These are phyloP conservation scores for Alitta virens DNA, from an alignment of 2,888 invertebrate species.

Conservation along the genomic window DNA sequence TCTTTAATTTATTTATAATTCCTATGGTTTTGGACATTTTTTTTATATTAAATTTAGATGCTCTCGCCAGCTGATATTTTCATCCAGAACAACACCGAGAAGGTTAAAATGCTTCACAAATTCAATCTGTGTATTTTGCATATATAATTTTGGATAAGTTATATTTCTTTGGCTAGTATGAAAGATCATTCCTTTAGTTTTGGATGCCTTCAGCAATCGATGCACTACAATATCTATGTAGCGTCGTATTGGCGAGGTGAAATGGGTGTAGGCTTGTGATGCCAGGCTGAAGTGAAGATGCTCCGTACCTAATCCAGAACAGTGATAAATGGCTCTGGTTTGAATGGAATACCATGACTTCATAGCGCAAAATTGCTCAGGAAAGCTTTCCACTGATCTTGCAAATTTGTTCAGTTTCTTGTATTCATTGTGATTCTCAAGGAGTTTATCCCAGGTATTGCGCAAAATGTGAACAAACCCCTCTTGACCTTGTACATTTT, in stretches of 20 bases:
- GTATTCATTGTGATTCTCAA: background rate
- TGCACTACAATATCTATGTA: constrained; percentile 87
- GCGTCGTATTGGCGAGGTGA: constrained; percentile 86
- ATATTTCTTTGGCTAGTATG: background rate
- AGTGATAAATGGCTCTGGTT: constrained; percentile 47
- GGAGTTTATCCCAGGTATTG: background rate
- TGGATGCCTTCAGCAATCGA: constrained; percentile 66
- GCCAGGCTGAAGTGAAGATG: constrained; percentile 77
- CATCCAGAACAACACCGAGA: no score
- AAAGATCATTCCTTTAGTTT: no score
- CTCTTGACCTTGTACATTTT: background rate
- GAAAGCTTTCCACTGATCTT: background rate
- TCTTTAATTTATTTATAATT: no score
- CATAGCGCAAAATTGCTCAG: background rate
- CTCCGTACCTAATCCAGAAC: constrained; percentile 34
- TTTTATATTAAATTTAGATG: no score
- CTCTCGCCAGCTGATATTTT: no score
- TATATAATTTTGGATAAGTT: no score
- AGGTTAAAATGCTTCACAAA: no score
- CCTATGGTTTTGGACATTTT: no score
- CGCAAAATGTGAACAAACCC: background rate
- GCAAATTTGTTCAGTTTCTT: background rate
- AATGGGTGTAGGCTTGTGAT: constrained; percentile 85
- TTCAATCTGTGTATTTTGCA: no score
- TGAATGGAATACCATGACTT: constrained; percentile 1